phyloP scores from a whole-genome alignment of 1,140 invertebrate species.

The Drosophila sechellia region DNA sequence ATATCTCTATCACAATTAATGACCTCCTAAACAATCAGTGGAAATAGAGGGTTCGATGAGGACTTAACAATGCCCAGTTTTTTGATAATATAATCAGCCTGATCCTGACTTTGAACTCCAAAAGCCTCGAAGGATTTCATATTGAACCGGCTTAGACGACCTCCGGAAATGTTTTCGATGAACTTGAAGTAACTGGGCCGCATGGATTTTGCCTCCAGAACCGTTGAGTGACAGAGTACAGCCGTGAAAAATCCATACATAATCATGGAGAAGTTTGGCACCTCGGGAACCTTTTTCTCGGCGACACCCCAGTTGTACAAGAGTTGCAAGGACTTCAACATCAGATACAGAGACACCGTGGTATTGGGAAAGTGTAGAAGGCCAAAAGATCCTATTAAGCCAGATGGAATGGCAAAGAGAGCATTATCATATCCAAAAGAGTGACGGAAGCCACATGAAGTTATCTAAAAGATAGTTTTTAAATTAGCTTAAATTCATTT shows the following conservation, averaged over 20 bases:
- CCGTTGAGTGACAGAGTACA: conserved; percentile 91
- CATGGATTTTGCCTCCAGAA: conserved; percentile 91
- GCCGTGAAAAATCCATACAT: conserved; percentile 91
- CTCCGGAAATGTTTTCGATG: conserved; percentile 88
- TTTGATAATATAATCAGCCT: conserved; percentile 82
- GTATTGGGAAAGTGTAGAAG: conserved; percentile 88
- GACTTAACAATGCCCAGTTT: conserved; percentile 56
- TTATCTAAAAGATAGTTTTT: conserved; percentile 66
- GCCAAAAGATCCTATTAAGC: conserved; percentile 87
- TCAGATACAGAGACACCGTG: conserved; percentile 88
- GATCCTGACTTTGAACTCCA: conserved; percentile 85
- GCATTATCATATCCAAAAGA: conserved; percentile 86
- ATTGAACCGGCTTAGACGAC: conserved; percentile 57
- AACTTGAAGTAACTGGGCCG: conserved; percentile 93
- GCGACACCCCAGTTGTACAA: conserved; percentile 87
- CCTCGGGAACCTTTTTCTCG: conserved; percentile 86
- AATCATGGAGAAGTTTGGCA: conserved; percentile 87
- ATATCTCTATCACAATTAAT: too few species aligned
- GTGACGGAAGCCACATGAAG: conserved; percentile 87
- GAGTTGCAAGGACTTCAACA: conserved; percentile 89
- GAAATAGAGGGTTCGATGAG: conserved; percentile 32
- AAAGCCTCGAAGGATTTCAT: conserved; percentile 86
- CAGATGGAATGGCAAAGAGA: conserved; percentile 87
- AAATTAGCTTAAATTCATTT: neutral
- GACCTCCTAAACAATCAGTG: conserved; percentile 24